phyloP scores from a whole-genome alignment of 2,113 vertebrate species.

The Tauraco erythrolophus region DNA sequence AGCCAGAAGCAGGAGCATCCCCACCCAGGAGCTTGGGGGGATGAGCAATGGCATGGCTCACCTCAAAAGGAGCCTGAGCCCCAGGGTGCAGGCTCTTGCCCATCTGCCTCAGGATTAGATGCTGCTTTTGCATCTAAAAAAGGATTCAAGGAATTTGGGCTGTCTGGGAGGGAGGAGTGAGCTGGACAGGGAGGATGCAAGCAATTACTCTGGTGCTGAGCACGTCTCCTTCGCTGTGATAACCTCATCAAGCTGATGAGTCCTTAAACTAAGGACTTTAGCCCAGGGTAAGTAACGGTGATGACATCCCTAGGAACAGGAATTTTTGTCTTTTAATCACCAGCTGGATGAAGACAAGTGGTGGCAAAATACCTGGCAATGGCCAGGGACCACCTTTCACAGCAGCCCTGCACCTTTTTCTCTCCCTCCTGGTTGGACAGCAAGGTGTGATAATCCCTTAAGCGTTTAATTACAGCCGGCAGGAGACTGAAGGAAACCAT shows the following conservation, averaged over 20 bases:
- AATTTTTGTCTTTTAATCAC: background rate
- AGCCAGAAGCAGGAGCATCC: no score
- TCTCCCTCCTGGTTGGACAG: background rate
- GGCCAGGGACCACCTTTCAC: background rate
- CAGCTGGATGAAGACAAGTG: background rate
- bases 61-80: background rate
- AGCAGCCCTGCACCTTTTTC: background rate
- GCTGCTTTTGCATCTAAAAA: background rate
- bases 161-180: background rate
- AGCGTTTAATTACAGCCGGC: background rate
- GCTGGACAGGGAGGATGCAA: background rate
- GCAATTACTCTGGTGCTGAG: background rate
- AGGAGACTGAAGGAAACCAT: background rate
- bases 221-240: background rate
- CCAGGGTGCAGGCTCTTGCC: background rate
- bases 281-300: conserved; percentile 6
- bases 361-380: background rate
- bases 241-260: background rate
- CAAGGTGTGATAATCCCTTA: background rate
- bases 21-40: background rate
- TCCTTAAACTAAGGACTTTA: background rate
- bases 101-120: background rate
- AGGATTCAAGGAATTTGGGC: conserved; percentile 30
- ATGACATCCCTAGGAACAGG: no score
- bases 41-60: conserved; percentile 51